Percentiles rank a stretch among this genome's conserved stretches.
These are phyloP conservation scores for Percopsis omiscomaycus DNA, from an alignment of 2,797 vertebrate species.

Conservation along the genomic window DNA sequence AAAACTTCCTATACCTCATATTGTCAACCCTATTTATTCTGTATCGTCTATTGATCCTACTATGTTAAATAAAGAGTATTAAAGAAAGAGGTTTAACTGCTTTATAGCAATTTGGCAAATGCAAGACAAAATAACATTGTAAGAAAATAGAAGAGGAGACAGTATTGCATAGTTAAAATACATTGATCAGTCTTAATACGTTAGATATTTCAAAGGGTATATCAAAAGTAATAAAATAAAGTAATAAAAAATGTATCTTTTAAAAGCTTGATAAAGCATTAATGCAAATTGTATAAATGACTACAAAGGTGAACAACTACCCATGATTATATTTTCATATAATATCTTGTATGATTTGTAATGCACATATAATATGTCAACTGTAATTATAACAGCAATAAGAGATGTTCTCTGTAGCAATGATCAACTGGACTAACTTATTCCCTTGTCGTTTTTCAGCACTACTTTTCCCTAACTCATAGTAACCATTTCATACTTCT, in stretches of 20 bases:
- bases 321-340: background rate
- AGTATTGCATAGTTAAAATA: conserved; percentile 2
- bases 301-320: conserved; percentile 8
- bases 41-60: conserved; percentile 14
- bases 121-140: conserved; percentile 18
- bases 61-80: conserved; percentile 2
- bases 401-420: background rate
- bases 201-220: conserved; percentile 17
- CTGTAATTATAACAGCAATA: background rate
- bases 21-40: conserved; percentile 1
- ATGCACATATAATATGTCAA: conserved; percentile 11
- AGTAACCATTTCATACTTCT: conserved; percentile 88
- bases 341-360: background rate
- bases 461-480: conserved; percentile 60
- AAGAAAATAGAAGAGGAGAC: conserved; percentile 17
- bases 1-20: too few species aligned
- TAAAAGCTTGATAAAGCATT: conserved; percentile 42
- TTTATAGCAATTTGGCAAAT: conserved; percentile 54
- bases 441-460: background rate
- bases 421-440: too few species aligned
- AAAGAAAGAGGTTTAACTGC: conserved; percentile 20
- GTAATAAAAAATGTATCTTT: background rate
- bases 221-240: too few species aligned
- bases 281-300: conserved; percentile 33
- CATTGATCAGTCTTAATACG: conserved; percentile 13